These are phyloP conservation scores for Scotopteryx bipunctaria DNA, from an alignment of 2,888 invertebrate species.

Conservation along the genomic window DNA sequence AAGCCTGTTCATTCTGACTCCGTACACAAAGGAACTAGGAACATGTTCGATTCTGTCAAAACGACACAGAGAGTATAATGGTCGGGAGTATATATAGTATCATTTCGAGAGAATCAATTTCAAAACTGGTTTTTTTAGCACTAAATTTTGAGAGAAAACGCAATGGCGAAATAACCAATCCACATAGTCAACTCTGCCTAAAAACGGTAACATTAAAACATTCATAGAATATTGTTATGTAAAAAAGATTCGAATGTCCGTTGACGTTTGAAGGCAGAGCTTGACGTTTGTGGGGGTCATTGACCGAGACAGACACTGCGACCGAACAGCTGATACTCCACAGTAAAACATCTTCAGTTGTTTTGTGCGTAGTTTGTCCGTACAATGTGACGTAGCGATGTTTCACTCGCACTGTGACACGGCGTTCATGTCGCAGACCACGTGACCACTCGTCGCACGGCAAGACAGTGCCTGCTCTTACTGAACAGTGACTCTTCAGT, in stretches of 20 bases:
- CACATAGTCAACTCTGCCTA: conserved; percentile 3
- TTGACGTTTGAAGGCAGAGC: conserved; percentile 4
- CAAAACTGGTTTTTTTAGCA: conserved; percentile 4
- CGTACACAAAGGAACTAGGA: conserved; percentile 19
- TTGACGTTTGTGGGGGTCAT: background rate
- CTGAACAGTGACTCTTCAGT: too few relatives aligned
- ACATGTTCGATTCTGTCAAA: conserved; percentile 38
- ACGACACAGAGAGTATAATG: conserved; percentile 39
- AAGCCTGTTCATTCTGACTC: conserved; percentile 6
- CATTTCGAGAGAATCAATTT: conserved; percentile 40
- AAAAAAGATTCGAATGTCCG: conserved; percentile 23
- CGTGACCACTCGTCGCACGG: conserved; percentile 9
- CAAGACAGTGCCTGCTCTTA: conserved; percentile 8
- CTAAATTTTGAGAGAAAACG: conserved; percentile 13
- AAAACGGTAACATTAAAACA: conserved; percentile 4
- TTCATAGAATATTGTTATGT: conserved; percentile 19
- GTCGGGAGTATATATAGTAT: conserved; percentile 39
- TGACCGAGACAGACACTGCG: conserved; percentile 2
- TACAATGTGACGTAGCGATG: conserved; percentile 9
- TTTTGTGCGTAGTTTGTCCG: too few relatives aligned
- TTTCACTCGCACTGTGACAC: background rate
- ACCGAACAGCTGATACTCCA: conserved; percentile 2
- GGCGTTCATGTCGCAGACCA: conserved; percentile 1
- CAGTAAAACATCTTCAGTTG: conserved; percentile 1
- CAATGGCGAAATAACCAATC: conserved; percentile 22